These are phyloP conservation scores for Micrastur ruficollis DNA, from an alignment of 2,797 vertebrate species.

Conservation along the genomic window DNA sequence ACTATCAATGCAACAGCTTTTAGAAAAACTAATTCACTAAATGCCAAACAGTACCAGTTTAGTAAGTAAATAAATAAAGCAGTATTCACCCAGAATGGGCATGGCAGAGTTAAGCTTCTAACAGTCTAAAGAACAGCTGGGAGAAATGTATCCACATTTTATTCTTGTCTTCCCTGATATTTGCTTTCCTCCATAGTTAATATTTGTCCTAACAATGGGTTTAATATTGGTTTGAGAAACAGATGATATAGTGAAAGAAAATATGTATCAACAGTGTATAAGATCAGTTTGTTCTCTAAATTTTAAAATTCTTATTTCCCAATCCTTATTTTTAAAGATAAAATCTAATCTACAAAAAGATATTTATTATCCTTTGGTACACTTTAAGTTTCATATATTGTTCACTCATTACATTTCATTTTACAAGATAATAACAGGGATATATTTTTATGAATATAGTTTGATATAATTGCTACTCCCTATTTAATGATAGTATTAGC, in stretches of 20 bases:
- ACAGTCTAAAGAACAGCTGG: neutral
- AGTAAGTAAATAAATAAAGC: neutral
- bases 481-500: neutral
- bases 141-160: neutral
- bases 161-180: neutral
- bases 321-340: neutral
- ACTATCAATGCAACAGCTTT: neutral
- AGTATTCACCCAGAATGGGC: neutral
- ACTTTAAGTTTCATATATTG: neutral
- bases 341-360: neutral
- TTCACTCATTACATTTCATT: neutral
- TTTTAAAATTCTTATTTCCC: neutral
- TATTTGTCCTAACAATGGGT: neutral
- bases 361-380: neutral
- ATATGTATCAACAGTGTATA: neutral
- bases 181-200: neutral
- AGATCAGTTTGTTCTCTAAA: neutral
- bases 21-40: neutral
- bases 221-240: neutral
- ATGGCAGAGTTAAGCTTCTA: neutral
- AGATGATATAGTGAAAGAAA: neutral
- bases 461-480: slow-evolving; percentile 1
- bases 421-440: neutral
- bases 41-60: neutral
- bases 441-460: neutral